phyloP scores from a whole-genome alignment of 1,140 invertebrate genomes.

The Drosophila repleta region DNA sequence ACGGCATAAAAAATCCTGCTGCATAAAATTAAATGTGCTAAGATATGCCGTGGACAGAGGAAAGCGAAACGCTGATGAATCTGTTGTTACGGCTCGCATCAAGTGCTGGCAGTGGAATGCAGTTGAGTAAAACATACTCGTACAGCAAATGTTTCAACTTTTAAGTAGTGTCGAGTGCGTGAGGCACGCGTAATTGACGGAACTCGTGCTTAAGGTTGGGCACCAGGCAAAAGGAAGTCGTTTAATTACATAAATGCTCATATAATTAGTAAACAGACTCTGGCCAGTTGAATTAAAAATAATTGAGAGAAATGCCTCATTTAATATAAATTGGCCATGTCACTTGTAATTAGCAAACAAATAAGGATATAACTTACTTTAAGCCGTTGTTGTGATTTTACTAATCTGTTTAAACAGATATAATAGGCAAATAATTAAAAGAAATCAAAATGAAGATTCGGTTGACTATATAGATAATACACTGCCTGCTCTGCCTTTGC shows the following conservation, averaged over 20 bases:
- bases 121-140: conserved; percentile 40
- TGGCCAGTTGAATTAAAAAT: not conserved
- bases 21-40: conserved; percentile 56
- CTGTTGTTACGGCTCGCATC: conserved; percentile 31
- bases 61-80: conserved; percentile 23
- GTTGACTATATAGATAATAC: too few relatives aligned
- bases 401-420: too few relatives aligned
- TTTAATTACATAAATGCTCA: not conserved
- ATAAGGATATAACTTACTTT: not conserved
- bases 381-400: too few relatives aligned
- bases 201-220: conserved; percentile 22
- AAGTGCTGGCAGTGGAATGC: conserved; percentile 53
- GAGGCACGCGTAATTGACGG: conserved; percentile 35
- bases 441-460: too few relatives aligned
- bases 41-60: conserved; percentile 8
- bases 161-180: conserved; percentile 33
- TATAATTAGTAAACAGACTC: not conserved
- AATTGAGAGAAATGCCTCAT: not conserved
- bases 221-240: conserved; percentile 8
- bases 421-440: too few relatives aligned
- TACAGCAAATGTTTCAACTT: conserved; percentile 33
- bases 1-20: conserved; percentile 39
- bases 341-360: not conserved
- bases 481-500: too few relatives aligned
- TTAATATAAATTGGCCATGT: not conserved